Conservation (phyloP, 2,113 vertebrate species). For the Neoarius graeffei region DNA sequence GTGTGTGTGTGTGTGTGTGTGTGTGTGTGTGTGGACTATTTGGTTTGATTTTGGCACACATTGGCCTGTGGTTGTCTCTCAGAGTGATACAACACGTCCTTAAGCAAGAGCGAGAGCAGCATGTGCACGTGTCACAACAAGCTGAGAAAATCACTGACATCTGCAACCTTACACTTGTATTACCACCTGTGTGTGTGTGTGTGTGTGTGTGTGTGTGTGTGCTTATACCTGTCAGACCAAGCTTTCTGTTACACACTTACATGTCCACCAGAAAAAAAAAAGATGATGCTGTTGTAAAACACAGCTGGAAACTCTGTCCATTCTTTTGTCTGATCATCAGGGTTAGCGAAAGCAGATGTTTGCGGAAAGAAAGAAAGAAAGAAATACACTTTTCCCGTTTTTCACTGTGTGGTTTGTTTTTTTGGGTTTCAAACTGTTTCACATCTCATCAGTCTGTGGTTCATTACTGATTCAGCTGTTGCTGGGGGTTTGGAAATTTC, state of each 20-base stretch:
- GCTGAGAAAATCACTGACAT: slow-evolving; percentile 27
- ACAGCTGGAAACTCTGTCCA: slow-evolving; percentile 20
- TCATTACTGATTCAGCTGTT: not conserved
- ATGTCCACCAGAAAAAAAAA: not conserved
- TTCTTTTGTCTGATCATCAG: slow-evolving; percentile 19
- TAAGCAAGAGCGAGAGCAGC: not conserved
- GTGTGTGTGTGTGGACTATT: slow-evolving; percentile 17
- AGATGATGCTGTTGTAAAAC: not conserved
- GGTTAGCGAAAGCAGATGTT: slow-evolving; percentile 19
- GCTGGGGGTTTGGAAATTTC: not conserved
- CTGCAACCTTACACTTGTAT: slow-evolving; percentile 39
- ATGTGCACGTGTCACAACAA: slow-evolving; percentile 36
- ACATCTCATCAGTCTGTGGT: not conserved
- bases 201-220: slow-evolving; percentile 26
- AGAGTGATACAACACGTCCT: slow-evolving; percentile 23
- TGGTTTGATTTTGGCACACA: slow-evolving; percentile 49
- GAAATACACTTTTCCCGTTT: not conserved
- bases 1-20: slow-evolving; percentile 36
- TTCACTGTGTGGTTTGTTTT: not conserved
- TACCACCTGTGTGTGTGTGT: slow-evolving; percentile 18
- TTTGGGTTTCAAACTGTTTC: not conserved
- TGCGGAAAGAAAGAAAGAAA: not conserved
- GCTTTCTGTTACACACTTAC: not conserved
- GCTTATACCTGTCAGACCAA: not conserved
- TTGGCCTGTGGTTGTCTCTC: slow-evolving; percentile 16